Conservation (phyloP, 2,797 vertebrate genomes). For the Microcaecilia unicolor region DNA sequence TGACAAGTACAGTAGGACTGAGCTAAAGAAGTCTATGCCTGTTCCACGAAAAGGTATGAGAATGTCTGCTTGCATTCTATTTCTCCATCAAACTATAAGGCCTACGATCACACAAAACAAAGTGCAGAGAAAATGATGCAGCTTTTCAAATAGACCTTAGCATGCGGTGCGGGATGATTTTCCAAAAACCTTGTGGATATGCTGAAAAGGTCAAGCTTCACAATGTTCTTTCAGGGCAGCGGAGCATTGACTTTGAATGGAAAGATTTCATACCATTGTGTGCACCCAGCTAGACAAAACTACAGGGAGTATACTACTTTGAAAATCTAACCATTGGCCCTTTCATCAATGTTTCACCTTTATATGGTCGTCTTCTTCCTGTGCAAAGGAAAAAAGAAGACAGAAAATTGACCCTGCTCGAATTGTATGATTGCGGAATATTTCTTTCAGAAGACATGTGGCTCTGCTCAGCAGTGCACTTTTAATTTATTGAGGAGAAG, state of each 20-base stretch:
- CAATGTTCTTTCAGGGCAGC: neutral
- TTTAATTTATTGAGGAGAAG: constrained; percentile 14
- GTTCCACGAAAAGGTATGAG: too few relatives aligned
- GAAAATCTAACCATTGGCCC: constrained; percentile 1
- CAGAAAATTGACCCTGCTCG: neutral
- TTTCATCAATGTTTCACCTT: constrained; percentile 9
- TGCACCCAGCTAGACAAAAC: constrained; percentile 3
- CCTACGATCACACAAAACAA: neutral
- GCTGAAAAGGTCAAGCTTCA: neutral
- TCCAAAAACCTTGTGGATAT: neutral
- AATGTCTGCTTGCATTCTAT: too few relatives aligned
- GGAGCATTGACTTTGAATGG: constrained; percentile 8
- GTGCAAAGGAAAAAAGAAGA: neutral
- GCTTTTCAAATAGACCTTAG: neutral
- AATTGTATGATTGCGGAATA: constrained; percentile 15
- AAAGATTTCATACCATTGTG: constrained; percentile 5
- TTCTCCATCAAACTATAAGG: neutral
- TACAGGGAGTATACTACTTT: constrained; percentile 1
- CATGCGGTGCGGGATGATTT: neutral
- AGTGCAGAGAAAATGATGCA: neutral
- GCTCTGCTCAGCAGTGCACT: neutral
- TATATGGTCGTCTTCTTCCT: constrained; percentile 11
- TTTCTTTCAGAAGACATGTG: constrained; percentile 20
- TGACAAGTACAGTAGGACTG: too few relatives aligned
- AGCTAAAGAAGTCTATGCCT: too few relatives aligned